phyloP scores from a whole-genome alignment of 2,797 vertebrate genomes.

The Danio aesculapii region DNA sequence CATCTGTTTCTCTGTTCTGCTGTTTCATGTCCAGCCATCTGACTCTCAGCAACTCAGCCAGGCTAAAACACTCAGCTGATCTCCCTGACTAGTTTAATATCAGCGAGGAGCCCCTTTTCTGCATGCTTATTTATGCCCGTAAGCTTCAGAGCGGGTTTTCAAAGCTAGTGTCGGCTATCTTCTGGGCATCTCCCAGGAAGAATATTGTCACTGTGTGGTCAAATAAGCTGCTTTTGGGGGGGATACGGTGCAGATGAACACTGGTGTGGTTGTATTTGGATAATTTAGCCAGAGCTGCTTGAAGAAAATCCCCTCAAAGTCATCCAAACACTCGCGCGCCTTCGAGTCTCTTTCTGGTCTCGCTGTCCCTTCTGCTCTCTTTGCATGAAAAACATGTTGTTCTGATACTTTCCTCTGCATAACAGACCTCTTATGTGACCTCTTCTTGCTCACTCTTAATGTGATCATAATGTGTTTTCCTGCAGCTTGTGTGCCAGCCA shows the following conservation, averaged over 20 bases:
- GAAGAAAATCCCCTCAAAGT: constrained; percentile 74
- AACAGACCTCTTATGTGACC: constrained; percentile 22
- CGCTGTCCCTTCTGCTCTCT: constrained; percentile 26
- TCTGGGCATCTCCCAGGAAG: constrained; percentile 73
- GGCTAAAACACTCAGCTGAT: constrained; percentile 69
- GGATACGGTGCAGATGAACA: constrained; percentile 76
- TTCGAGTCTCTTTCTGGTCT: constrained; percentile 68
- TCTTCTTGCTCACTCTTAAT: constrained; percentile 25
- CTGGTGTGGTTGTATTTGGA: constrained; percentile 80
- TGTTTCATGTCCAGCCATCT: constrained; percentile 58
- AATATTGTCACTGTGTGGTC: constrained; percentile 80
- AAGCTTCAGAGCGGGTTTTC: constrained; percentile 75
- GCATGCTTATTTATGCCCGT: constrained; percentile 65
- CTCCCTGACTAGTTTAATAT: constrained; percentile 75
- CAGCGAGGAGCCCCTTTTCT: constrained; percentile 58
- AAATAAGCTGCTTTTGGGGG: constrained; percentile 68
- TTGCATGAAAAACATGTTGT: constrained; percentile 50
- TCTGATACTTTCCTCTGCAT: constrained; percentile 43
- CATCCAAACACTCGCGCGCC: constrained; percentile 72
- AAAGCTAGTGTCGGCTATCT: constrained; percentile 74
- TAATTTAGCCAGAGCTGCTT: constrained; percentile 72
- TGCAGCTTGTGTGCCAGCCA: constrained; percentile 45
- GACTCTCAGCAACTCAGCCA: constrained; percentile 59
- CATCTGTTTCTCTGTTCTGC: constrained; percentile 57
- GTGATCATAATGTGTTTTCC: constrained; percentile 47